Base-by-base conservation (phyloP, 2,113 vertebrate genomes). In the Oncorhynchus gorbuscha region DNA sequence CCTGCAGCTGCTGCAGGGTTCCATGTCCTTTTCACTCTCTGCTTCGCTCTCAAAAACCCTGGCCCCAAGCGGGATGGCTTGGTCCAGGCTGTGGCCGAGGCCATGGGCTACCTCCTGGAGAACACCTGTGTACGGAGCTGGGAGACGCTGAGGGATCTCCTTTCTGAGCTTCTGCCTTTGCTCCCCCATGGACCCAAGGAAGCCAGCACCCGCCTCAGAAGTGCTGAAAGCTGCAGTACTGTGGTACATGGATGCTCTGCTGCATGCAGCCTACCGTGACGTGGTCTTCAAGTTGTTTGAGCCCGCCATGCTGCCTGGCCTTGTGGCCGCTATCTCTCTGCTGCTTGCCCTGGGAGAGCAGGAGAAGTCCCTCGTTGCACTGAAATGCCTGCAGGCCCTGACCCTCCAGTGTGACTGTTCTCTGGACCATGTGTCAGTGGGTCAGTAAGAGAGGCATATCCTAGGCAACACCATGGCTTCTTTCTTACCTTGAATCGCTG, bases 21-120 rank as follows among this genome's bases (percentile, higher is more conserved):
- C 69, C 99, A 99, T 2, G 82, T 98, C 45, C 95, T 99, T 64
- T 99, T 99, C 83, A 97, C 97, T 2, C 88, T 99, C 77, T 93
- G 96, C 28, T 96, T 97, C 11, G 83, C 95, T 62, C 94, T 99
- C 32, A 95, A 94, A 87, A 88, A 89, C 5, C 94, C 96, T 0
- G 94, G 93, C 0, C 83, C 91, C 7, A 95, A 90, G 84, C 93
- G 88, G 73, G 94, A 97, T 59, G 85, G 91, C 0, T 62, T 97
- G 76, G 81, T 95, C 74, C 94, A 92, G 86, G 91, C 91, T 0
- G 92, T 94, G 78, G 91, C 95, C 65, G 94, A 95, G 51, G 93
- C 96, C 72, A 72, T 98, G 20, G 69, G 87, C 8, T 91, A 94
- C 0, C 13, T 99, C 39, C 92, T 99, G 0, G 92, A 94, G 0